Base-by-base conservation (phyloP, 1,140 invertebrate species). In the Drosophila pallidifrons region DNA sequence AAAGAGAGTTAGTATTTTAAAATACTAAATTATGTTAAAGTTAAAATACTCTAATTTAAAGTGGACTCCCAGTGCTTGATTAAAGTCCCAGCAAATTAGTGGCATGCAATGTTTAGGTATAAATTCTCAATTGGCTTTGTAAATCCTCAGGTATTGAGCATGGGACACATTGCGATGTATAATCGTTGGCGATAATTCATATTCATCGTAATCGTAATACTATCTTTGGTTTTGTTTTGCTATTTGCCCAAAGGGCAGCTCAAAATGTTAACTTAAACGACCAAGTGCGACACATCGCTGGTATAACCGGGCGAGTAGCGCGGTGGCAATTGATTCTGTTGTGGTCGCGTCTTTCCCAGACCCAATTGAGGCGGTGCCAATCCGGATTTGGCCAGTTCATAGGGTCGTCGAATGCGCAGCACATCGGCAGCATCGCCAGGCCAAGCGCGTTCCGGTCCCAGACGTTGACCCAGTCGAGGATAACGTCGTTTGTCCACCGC, bases 201-300 rank as follows among this genome's bases (percentile, higher is more conserved):
- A 55, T n/a, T 65, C 15, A 45, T 8, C 38, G n/a, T 41, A 25
- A 54, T 54, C 10, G 11, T 57, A 55, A 32, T 60, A 64, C 68
- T 68, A 67, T 61, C 41, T 47, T 57, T 43, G 46, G 59, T 38
- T 38, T 46, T 45, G 25, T n/a, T 41, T 11, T 41, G 46, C 78
- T 72, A 41, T 69, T 65, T 45, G 70, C 58, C 59, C 65, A 13
- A 43, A 13, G 41, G 41, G 11, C 41, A 7, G 13, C 13, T 54
- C 49, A 74, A 79, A 88, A 80, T 87, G 83, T 83, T 88, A 88
- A 89, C 74, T 94, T 94, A 95, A 88, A 95, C 94, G 75, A 95
- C 94, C 49, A 95, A 92, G 91, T 95, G 95, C 25, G 95, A 95
- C 3, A 95, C 95, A 83, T 95, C 95, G 60, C 94, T 94, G 11